phyloP scores from a whole-genome alignment of 2,797 vertebrate genomes.

The Enoplosus armatus region DNA sequence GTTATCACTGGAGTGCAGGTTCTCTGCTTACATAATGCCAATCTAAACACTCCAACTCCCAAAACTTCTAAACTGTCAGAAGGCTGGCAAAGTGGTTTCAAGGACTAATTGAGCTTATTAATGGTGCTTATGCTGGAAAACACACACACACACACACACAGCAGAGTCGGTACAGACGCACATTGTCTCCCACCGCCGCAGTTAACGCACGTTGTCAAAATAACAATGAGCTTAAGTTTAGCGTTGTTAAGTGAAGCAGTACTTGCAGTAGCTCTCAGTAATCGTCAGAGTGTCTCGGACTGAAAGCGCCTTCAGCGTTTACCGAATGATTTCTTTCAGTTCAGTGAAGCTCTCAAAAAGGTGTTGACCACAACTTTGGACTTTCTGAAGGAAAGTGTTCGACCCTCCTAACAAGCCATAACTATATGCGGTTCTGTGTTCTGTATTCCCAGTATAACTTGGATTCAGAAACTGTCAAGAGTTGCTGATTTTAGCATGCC shows the following conservation, averaged over 20 bases:
- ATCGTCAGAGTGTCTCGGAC: too few relatives aligned
- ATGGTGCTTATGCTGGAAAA: conserved; percentile 31
- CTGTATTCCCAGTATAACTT: background rate
- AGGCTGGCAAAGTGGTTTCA: conserved; percentile 72
- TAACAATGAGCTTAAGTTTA: background rate
- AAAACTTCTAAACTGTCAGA: conserved; percentile 65
- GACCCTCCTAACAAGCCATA: too few relatives aligned
- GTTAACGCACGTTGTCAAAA: background rate
- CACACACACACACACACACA: background rate
- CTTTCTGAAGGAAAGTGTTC: too few relatives aligned
- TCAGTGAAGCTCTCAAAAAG: too few relatives aligned
- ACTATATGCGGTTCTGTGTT: too few relatives aligned
- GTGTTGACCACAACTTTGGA: too few relatives aligned
- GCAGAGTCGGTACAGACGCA: background rate
- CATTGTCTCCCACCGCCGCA: background rate
- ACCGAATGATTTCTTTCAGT: too few relatives aligned
- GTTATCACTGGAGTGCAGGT: conserved; percentile 82
- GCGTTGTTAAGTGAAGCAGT: background rate
- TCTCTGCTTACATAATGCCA: conserved; percentile 70
- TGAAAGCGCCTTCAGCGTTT: too few relatives aligned
- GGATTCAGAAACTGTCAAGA: background rate
- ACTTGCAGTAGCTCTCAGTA: too few relatives aligned
- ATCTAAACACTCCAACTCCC: conserved; percentile 56
- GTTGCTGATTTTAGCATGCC: too few relatives aligned
- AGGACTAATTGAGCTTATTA: conserved; percentile 73